Base-by-base conservation (phyloP, 1,140 invertebrate genomes). In the Coelopa frigida region DNA sequence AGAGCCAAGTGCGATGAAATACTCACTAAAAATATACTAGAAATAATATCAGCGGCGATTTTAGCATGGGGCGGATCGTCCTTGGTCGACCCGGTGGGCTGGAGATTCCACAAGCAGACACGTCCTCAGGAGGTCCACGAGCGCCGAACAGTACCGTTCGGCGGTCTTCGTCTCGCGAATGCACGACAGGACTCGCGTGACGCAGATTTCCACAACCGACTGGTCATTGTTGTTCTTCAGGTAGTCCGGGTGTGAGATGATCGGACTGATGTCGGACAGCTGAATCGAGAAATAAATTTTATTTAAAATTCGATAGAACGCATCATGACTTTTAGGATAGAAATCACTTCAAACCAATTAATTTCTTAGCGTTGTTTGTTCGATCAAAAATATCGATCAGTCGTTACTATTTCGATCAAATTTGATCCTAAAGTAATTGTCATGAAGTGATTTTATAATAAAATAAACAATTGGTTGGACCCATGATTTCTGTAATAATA, bases 51-150 rank as follows among this genome's bases (percentile, higher is more conserved):
- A 36, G 87, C 88, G 6, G 89, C 89, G 58, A 96, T 94, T 75
- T 95, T 95, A 15, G 90, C 89, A 79, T 95, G 91, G 5, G 92
- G 90, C 10, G 91, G 89, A 72, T 94, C 90, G 60, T 88, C 84
- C 72, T 89, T 85, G 35, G 76, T 72, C 33, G 75, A 70, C n/a
- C 81, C 76, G 5, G 74, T 59, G 2, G 88, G 85, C 68, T 87
- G 84, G 46, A 95, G 75, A 68, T 90, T 88, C 72, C 94, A 87
- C 61, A 86, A n/a, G 82, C 26, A 94, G 72, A 64, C 90, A 94
- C 14, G 87, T 84, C 72, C 92, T 86, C 18, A 96, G 70, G 26
- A 95, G 71, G 29, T 80, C 77, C 7, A 95, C 88, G 45, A 96
- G 69, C 3, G 87, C 82, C 20, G 81, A 76, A 39, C 84, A 85